These are phyloP conservation scores for Motacilla alba DNA, from an alignment of 2,113 vertebrate genomes.

Conservation along the genomic window DNA sequence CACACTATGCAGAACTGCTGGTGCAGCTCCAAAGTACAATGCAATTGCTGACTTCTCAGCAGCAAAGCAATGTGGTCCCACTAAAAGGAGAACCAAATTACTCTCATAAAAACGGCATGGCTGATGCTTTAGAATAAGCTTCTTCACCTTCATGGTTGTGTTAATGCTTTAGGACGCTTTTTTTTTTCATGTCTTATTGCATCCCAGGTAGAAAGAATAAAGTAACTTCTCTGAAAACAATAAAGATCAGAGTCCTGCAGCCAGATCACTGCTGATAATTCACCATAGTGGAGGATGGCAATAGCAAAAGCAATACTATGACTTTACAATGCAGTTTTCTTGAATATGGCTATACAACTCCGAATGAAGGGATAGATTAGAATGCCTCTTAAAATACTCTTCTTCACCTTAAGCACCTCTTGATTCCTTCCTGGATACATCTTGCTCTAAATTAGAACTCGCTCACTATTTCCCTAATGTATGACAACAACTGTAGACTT, in stretches of 20 bases:
- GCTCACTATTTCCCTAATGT: neutral
- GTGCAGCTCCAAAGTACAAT: neutral
- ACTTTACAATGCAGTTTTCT: neutral
- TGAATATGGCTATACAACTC: neutral
- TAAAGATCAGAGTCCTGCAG: neutral
- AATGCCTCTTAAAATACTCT: neutral
- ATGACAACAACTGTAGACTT: neutral
- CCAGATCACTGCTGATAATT: neutral
- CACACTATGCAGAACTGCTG: neutral
- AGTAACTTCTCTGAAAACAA: neutral
- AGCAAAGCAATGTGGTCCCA: neutral
- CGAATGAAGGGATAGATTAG: neutral
- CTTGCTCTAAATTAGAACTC: neutral
- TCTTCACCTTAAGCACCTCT: neutral
- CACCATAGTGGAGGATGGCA: neutral
- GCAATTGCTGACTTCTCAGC: constrained; percentile 43
- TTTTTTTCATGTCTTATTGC: neutral
- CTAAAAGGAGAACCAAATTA: constrained; percentile 53
- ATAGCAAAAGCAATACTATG: neutral
- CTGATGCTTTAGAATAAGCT: neutral
- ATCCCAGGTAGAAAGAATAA: neutral
- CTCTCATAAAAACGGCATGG: neutral
- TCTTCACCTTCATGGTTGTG: neutral
- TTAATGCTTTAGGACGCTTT: neutral
- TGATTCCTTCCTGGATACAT: neutral